phyloP scores from a whole-genome alignment of 37 sponge, comb jelly and placozoan species.

The Cliona cf. orientalis region DNA sequence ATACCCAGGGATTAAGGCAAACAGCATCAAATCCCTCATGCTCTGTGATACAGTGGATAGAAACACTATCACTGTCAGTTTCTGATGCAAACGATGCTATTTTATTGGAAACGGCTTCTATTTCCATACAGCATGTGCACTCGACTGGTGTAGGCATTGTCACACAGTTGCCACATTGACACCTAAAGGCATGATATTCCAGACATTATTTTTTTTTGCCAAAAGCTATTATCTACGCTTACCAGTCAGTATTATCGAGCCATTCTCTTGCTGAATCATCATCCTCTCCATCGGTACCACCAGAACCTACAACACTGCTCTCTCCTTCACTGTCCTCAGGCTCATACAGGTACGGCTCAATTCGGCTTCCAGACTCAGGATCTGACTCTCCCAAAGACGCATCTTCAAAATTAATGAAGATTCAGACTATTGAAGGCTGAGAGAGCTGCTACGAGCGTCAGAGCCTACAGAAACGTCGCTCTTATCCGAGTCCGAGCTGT shows the following conservation, averaged over 20 bases:
- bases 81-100: neutral
- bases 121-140: constrained; percentile 2
- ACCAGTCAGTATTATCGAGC: neutral
- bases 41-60: constrained; percentile 31
- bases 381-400: neutral
- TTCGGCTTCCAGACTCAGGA: neutral
- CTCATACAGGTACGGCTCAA: neutral
- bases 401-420: neutral
- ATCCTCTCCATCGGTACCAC: neutral
- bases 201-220: neutral
- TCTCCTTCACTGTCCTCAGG: neutral
- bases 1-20: constrained; percentile 55
- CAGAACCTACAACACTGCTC: neutral
- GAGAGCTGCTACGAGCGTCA: neutral
- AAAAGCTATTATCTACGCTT: neutral
- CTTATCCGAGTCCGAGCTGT: neutral
- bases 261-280: neutral
- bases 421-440: neutral
- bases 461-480: neutral
- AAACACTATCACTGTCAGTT: neutral
- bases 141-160: neutral
- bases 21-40: constrained; percentile 59
- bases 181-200: neutral
- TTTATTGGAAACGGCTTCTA: constrained; percentile 12
- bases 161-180: neutral